Evolutionary conservation across 2,113 vertebrate species (phyloP).

Genomic region (Rhinoderma darwinii): DNA sequence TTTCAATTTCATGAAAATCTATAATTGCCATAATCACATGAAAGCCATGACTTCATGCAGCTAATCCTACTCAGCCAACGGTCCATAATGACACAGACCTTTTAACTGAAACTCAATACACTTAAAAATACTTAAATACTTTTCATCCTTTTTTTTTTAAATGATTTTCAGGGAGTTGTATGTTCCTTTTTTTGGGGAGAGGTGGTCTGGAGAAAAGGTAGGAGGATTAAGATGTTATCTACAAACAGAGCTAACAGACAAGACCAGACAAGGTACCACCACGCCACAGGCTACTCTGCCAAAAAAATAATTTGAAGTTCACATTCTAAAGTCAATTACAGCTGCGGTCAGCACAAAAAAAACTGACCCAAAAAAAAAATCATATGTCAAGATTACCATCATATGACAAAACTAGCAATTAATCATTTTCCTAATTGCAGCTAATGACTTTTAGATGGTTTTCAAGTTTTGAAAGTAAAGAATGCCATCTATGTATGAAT

Average conservation of each 20-base stretch:
- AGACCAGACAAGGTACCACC: constrained; percentile 69
- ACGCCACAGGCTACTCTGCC: constrained; percentile 70
- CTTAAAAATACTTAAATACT: constrained; percentile 68
- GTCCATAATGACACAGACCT: constrained; percentile 65
- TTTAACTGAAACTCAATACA: constrained; percentile 61
- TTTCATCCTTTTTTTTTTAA: constrained; percentile 57
- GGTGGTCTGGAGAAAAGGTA: constrained; percentile 9
- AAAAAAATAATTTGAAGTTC: constrained; percentile 75
- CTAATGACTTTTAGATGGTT: constrained; percentile 7
- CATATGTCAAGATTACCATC: constrained; percentile 61
- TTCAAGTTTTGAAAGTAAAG: background rate
- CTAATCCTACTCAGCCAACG: constrained; percentile 69
- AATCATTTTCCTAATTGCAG: background rate
- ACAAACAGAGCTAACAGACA: constrained; percentile 66
- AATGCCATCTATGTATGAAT: background rate
- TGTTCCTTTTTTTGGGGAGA: constrained; percentile 53
- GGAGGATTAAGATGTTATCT: constrained; percentile 56
- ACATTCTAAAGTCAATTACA: constrained; percentile 65
- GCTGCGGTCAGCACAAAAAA: constrained; percentile 59
- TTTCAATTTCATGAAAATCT: constrained; percentile 69
- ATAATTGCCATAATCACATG: constrained; percentile 76
- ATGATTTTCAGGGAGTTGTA: constrained; percentile 57
- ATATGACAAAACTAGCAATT: constrained; percentile 65
- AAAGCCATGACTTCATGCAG: constrained; percentile 69
- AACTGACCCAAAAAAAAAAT: constrained; percentile 57